Evolutionary conservation across 2,888 invertebrate genomes (phyloP).

Genomic region (Dinocampus coccinellae): DNA sequence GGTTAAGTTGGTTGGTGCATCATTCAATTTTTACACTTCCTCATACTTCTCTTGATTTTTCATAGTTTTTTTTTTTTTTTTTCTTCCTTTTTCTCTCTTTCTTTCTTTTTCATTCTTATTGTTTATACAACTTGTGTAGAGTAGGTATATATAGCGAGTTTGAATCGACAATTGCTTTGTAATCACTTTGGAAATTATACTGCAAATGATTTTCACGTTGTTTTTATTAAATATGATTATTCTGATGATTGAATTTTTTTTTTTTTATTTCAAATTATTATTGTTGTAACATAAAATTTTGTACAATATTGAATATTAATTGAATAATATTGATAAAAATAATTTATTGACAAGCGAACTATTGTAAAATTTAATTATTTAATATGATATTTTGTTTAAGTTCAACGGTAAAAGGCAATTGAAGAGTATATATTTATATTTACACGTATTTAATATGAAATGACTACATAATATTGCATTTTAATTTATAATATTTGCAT

Average conservation of each 20-base stretch:
- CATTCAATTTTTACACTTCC: slow-evolving; percentile 36
- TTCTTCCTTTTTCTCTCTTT: not conserved
- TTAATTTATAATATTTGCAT: slow-evolving; percentile 20
- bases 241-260: too few species aligned
- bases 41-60: slow-evolving; percentile 12
- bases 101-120: not conserved
- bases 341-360: slow-evolving; percentile 21
- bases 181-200: slow-evolving; percentile 6
- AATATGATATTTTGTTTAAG: not conserved
- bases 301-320: not conserved
- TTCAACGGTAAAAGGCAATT: slow-evolving; percentile 7
- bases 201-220: not conserved
- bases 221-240: too few species aligned
- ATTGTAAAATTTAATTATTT: slow-evolving; percentile 7
- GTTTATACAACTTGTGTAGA: too few species aligned
- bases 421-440: not conserved
- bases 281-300: not conserved
- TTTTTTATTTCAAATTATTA: too few species aligned
- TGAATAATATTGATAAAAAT: slow-evolving; percentile 5
- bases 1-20: slow-evolving; percentile 34
- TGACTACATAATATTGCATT: not conserved
- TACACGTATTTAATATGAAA: not conserved
- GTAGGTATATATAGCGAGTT: too few species aligned
- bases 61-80: too few species aligned
- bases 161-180: not conserved